Conservation (phyloP, 2,797 vertebrate genomes). For the Rhyacichthys aspro region DNA sequence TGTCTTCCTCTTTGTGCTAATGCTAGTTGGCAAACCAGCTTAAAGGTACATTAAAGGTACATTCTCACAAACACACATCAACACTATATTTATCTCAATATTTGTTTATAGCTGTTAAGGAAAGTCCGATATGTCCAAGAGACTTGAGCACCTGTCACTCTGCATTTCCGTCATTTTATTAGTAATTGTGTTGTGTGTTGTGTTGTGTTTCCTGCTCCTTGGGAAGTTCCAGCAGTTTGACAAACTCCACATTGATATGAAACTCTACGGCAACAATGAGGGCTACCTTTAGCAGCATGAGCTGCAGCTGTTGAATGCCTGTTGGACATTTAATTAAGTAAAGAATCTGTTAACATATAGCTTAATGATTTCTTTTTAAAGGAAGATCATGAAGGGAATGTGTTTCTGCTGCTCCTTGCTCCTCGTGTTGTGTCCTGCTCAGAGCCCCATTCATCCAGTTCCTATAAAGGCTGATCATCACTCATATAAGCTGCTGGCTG, state of each 20-base stretch:
- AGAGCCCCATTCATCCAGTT: conserved; percentile 42
- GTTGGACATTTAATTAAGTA: conserved; percentile 10
- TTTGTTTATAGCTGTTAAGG: conserved; percentile 52
- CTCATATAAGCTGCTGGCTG: conserved; percentile 54
- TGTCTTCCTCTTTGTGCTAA: too few species aligned
- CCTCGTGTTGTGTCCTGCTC: conserved; percentile 12
- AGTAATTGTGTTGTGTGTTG: conserved; percentile 72
- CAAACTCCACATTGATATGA: conserved; percentile 94
- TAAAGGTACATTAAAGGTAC: too few species aligned
- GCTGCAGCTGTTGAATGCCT: conserved; percentile 97
- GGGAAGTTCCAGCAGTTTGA: conserved; percentile 91
- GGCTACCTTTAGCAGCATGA: conserved; percentile 95
- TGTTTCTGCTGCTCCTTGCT: conserved; percentile 11
- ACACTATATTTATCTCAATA: conserved; percentile 29
- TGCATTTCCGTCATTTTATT: neutral
- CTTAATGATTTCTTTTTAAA: neutral
- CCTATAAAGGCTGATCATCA: conserved; percentile 38
- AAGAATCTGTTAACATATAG: neutral
- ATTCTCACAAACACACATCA: too few species aligned
- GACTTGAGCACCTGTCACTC: conserved; percentile 1
- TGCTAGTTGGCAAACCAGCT: too few species aligned
- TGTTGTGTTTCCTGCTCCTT: conserved; percentile 95
- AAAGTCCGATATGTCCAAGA: conserved; percentile 16
- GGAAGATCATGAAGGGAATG: neutral
- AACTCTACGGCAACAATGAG: conserved; percentile 95